phyloP scores from a whole-genome alignment of 1,140 invertebrate genomes.

The Popillia japonica region DNA sequence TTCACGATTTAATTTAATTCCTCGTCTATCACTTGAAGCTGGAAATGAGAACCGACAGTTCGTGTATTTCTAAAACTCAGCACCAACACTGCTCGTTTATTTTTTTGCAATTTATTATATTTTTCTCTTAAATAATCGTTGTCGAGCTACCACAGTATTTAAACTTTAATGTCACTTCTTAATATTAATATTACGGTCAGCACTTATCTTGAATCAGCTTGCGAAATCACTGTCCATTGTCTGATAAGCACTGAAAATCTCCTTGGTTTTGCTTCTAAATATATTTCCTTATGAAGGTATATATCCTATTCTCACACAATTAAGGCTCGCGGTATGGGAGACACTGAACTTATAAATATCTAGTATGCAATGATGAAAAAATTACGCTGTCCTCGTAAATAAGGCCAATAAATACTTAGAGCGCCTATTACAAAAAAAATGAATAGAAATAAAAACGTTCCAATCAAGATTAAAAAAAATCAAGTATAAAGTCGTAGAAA shows the following conservation, averaged over 20 bases:
- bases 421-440: constrained; percentile 3
- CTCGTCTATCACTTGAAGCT: constrained; percentile 12
- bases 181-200: constrained; percentile 25
- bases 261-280: background rate
- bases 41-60: constrained; percentile 38
- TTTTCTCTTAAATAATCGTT: constrained; percentile 45
- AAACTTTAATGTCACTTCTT: constrained; percentile 25
- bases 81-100: constrained; percentile 47
- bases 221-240: background rate
- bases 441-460: constrained; percentile 17
- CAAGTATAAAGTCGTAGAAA: constrained; percentile 34
- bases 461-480: constrained; percentile 5
- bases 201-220: constrained; percentile 19
- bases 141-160: constrained; percentile 47
- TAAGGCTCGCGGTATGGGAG: background rate
- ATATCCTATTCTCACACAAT: constrained; percentile 15
- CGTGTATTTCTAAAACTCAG: constrained; percentile 23
- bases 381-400: background rate
- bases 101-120: constrained; percentile 31
- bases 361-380: background rate
- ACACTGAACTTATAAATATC: background rate
- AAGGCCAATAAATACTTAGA: constrained; percentile 36
- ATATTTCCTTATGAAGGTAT: background rate
- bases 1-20: background rate
- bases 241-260: constrained; percentile 31